Percentiles rank a stretch among this genome's conserved stretches.
Conservation (phyloP, 2,797 vertebrate species). For the Dipus sagitta region DNA sequence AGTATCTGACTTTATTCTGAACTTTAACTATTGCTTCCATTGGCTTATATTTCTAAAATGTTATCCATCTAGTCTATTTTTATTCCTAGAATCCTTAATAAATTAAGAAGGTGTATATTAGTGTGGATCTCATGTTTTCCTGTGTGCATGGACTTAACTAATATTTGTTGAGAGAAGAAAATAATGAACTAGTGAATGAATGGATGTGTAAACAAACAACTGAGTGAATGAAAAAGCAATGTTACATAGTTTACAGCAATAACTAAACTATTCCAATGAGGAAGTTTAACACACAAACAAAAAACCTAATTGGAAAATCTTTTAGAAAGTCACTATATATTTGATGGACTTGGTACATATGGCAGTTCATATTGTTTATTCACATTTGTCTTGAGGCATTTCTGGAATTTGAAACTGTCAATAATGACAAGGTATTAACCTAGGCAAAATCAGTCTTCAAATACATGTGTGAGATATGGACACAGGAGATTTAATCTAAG, state of each 20-base stretch:
- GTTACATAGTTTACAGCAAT: background rate
- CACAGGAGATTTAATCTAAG: background rate
- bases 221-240: background rate
- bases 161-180: background rate
- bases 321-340: background rate
- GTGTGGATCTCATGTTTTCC: background rate
- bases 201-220: background rate
- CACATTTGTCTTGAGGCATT: background rate
- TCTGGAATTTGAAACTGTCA: background rate
- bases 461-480: background rate
- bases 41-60: slow-evolving; percentile 28
- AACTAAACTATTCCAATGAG: background rate
- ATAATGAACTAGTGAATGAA: background rate
- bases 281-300: background rate
- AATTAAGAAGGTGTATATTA: no score
- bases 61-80: background rate
- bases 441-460: background rate
- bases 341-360: background rate
- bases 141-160: background rate
- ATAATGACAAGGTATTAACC: slow-evolving; percentile 3
- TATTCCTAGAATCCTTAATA: background rate
- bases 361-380: background rate
- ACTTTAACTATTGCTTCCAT: background rate
- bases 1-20: background rate
- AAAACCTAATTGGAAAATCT: background rate